Base-by-base conservation (phyloP, 2,888 invertebrate genomes). In the Drosophila lutescens region DNA sequence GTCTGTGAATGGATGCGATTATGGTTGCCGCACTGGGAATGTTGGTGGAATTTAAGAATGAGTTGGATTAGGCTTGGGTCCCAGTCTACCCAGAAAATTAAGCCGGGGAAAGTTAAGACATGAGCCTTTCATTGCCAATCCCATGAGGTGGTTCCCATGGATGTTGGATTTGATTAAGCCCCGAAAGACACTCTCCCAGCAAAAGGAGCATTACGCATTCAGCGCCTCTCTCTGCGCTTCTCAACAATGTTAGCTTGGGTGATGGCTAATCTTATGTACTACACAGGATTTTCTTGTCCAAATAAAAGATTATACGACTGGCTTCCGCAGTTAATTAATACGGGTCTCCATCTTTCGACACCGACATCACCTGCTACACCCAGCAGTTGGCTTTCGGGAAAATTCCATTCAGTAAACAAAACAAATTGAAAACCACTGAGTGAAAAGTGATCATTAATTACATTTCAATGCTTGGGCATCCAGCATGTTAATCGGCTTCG, bases 401-500 rank as follows among this genome's bases (percentile, higher is more conserved):
- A 30, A 23, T 41, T 40, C 26, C 47, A 43, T 26, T 49, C 46
- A 23, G 47, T 30, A 49, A 63, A 55, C 38, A 50, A 50, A 67
- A 34, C 34, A 26, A 30, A 60, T 51, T 46, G 46, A 65, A 68
- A 47, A 36, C 51, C 65, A 46, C 34, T 53, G 43, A 69, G 67
- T 69, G 69, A 56, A 53, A 69, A 65, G 46, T 41, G 49, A 54
- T 61, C 54, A 71, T 72, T 71, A 72, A 72, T 72, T 71, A 63
- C 63, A 15, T 55, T 38, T 50, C 34, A 70, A 54, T 70, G 57
- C 43, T 49, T 17, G 43, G 26, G 32, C 43, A 50, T 13, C 20
- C 40, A 50, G 53, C 53, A 70, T 71, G 40, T 62, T 71, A 71
- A 71, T 71, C 62, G 62, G 49, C 57, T 49, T 44, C 54, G 38